Evolutionary conservation across 2,888 invertebrate species (phyloP).

Genomic region (Campoplex capitator): DNA sequence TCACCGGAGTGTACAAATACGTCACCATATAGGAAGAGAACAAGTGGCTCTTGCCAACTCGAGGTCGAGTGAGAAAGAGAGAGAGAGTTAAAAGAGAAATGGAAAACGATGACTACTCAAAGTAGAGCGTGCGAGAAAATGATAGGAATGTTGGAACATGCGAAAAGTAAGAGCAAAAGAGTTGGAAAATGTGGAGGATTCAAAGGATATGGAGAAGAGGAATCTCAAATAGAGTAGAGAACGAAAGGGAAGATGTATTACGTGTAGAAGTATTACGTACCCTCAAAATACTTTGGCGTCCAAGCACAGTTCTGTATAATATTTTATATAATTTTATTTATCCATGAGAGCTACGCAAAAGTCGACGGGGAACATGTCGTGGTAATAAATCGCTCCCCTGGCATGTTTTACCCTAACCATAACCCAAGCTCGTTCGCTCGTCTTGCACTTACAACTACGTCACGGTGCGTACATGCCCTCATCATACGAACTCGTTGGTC

Average conservation of each 20-base stretch:
- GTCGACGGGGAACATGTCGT: conserved; percentile 75
- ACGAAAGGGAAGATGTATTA: background rate
- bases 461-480: conserved; percentile 57
- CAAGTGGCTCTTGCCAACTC: conserved; percentile 33
- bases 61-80: background rate
- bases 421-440: conserved; percentile 38
- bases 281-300: background rate
- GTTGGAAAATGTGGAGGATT: conserved; percentile 16
- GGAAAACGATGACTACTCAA: conserved; percentile 19
- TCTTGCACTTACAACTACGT: conserved; percentile 62
- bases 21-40: background rate
- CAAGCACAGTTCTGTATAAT: background rate
- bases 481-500: conserved; percentile 68
- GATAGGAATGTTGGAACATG: background rate
- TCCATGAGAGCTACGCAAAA: conserved; percentile 38
- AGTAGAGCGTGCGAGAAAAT: conserved; percentile 6
- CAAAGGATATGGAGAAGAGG: conserved; percentile 25
- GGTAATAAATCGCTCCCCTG: conserved; percentile 79
- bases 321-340: conserved; percentile 29
- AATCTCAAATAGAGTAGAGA: conserved; percentile 16
- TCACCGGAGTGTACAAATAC: background rate
- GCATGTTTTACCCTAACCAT: conserved; percentile 72
- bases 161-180: conserved; percentile 12
- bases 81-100: background rate
- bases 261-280: conserved; percentile 5